Percentiles rank a stretch among this genome's conserved stretches.
Conservation (phyloP, 2,113 vertebrate species). For the Megaleporinus macrocephalus region DNA sequence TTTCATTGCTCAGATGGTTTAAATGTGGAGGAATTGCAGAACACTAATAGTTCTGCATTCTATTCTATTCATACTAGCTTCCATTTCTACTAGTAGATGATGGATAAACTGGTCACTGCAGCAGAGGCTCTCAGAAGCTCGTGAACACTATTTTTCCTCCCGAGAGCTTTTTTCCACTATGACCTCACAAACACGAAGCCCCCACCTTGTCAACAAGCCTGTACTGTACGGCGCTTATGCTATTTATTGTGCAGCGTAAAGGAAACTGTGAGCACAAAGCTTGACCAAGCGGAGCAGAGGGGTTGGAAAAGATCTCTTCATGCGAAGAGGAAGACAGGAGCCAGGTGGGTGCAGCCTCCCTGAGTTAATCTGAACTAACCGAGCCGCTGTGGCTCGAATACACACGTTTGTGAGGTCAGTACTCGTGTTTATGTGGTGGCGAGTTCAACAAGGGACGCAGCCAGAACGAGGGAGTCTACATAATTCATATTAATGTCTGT, state of each 20-base stretch:
- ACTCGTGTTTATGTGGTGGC: not conserved
- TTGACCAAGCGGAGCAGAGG: slow-evolving; percentile 9
- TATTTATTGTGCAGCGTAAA: not conserved
- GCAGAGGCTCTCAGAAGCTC: too few relatives aligned
- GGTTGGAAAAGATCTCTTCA: slow-evolving; percentile 13
- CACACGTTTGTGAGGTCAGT: slow-evolving; percentile 10
- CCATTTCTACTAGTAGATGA: too few relatives aligned
- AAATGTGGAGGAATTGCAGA: too few relatives aligned
- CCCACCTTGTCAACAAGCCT: not conserved
- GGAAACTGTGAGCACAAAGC: not conserved
- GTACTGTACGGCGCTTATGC: not conserved
- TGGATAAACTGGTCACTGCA: too few relatives aligned
- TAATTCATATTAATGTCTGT: not conserved
- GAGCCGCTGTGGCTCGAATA: slow-evolving; percentile 21
- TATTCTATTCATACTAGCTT: too few relatives aligned
- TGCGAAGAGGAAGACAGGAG: slow-evolving; percentile 36
- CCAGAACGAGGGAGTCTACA: slow-evolving; percentile 13
- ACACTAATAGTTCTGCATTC: too few relatives aligned
- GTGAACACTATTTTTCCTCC: not conserved
- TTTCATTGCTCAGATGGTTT: too few relatives aligned
- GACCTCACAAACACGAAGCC: not conserved
- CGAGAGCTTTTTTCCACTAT: not conserved
- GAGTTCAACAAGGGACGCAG: not conserved
- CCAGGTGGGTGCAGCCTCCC: slow-evolving; percentile 51
- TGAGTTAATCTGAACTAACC: slow-evolving; percentile 38